Conservation (phyloP, 2,888 invertebrate genomes). For the Limnephilus lunatus region DNA sequence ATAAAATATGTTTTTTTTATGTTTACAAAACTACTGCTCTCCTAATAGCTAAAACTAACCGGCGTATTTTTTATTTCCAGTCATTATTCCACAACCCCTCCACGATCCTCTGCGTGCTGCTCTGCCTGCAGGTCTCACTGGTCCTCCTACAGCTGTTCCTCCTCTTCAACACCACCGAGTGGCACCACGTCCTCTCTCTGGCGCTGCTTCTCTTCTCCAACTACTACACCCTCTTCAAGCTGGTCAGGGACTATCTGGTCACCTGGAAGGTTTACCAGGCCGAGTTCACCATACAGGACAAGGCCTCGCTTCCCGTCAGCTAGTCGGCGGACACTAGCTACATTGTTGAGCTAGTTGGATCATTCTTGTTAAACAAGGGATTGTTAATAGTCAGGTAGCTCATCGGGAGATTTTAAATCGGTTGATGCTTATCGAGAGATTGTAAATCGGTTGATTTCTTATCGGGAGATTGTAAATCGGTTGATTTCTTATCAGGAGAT, state of each 20-base stretch:
- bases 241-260: conserved; percentile 90
- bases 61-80: conserved; percentile 76
- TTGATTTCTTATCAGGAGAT: too few species aligned
- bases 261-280: conserved; percentile 89
- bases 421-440: too few species aligned
- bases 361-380: background rate
- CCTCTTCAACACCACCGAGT: conserved; percentile 88
- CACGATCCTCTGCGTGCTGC: conserved; percentile 83
- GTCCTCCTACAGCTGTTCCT: conserved; percentile 88
- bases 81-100: conserved; percentile 92
- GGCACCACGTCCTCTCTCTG: conserved; percentile 94
- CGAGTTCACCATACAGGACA: conserved; percentile 83
- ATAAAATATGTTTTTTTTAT: too few species aligned
- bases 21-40: too few species aligned
- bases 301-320: conserved; percentile 67
- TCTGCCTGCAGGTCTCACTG: conserved; percentile 83
- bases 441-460: too few species aligned
- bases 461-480: too few species aligned
- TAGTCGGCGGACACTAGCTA: conserved; percentile 11
- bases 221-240: conserved; percentile 93
- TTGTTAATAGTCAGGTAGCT: background rate
- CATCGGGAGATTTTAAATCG: background rate
- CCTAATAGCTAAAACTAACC: background rate
- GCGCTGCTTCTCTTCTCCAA: conserved; percentile 92
- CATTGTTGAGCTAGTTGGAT: conserved; percentile 72